Percentiles rank a stretch among this genome's conserved stretches.
phyloP scores from a whole-genome alignment of 2,888 invertebrate genomes.

The Hypsopygia costalis region DNA sequence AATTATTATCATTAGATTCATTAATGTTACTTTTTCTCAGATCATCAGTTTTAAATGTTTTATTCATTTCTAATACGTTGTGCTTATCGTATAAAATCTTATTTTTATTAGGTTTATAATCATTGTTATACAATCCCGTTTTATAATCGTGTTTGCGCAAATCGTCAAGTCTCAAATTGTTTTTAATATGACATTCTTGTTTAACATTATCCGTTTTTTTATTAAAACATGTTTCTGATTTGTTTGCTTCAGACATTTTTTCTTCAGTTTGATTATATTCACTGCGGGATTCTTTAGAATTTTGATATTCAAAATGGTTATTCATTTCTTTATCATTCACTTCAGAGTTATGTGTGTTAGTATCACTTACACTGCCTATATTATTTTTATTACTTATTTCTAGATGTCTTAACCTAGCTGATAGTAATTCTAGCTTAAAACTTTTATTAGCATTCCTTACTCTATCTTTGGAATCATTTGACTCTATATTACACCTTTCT shows the following conservation, averaged over 20 bases:
- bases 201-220: background rate
- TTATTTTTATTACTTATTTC: background rate
- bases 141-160: background rate
- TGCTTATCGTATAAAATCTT: no score
- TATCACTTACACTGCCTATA: background rate
- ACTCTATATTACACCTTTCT: conserved; percentile 5
- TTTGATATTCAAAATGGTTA: background rate
- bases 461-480: background rate
- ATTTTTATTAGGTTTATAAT: no score
- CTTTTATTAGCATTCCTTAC: background rate
- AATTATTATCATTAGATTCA: no score
- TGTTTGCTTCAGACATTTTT: background rate
- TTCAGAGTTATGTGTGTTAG: background rate
- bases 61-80: no score
- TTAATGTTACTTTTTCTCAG: no score
- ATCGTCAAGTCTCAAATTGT: background rate
- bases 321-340: background rate
- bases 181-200: background rate
- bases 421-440: background rate
- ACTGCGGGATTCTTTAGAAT: background rate
- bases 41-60: no score
- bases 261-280: background rate
- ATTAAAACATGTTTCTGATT: background rate
- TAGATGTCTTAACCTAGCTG: background rate
- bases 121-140: no score